phyloP scores from a whole-genome alignment of 2,888 invertebrate genomes.

The Leptarthrus brevirostris region DNA sequence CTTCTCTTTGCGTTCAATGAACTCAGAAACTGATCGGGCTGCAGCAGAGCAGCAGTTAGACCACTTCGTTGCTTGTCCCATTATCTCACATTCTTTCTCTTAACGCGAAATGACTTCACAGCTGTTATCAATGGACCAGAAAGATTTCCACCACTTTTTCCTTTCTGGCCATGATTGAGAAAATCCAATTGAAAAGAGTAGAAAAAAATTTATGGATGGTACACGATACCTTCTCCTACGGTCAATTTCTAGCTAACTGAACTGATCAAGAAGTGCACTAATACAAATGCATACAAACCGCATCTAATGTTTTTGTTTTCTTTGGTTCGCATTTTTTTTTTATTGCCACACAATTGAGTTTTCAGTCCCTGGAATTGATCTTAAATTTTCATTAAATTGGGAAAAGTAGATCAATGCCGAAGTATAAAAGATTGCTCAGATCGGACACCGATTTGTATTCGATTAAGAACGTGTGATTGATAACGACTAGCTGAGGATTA shows the following conservation, averaged over 20 bases:
- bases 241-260: not conserved
- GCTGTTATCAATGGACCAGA: not conserved
- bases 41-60: not conserved
- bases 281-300: not conserved
- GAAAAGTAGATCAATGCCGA: constrained; percentile 47
- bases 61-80: constrained; percentile 12
- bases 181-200: constrained; percentile 2
- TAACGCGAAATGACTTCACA: not conserved
- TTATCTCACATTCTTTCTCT: not conserved
- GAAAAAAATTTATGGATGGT: not conserved
- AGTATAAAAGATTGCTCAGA: constrained; percentile 3
- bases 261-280: not conserved
- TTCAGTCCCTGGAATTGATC: not conserved
- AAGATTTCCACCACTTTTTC: constrained; percentile 1
- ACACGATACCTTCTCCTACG: not conserved
- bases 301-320: not conserved
- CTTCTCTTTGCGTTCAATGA: constrained; percentile 14
- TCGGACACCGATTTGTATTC: constrained; percentile 9
- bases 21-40: not conserved
- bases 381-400: constrained; percentile 31
- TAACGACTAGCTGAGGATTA: not conserved
- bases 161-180: not conserved
- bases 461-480: constrained; percentile 15
- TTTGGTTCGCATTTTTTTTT: not conserved
- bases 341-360: constrained; percentile 8